Base-by-base conservation (phyloP, 2,888 invertebrate species). In the Scaptomyza caliginosa region DNA sequence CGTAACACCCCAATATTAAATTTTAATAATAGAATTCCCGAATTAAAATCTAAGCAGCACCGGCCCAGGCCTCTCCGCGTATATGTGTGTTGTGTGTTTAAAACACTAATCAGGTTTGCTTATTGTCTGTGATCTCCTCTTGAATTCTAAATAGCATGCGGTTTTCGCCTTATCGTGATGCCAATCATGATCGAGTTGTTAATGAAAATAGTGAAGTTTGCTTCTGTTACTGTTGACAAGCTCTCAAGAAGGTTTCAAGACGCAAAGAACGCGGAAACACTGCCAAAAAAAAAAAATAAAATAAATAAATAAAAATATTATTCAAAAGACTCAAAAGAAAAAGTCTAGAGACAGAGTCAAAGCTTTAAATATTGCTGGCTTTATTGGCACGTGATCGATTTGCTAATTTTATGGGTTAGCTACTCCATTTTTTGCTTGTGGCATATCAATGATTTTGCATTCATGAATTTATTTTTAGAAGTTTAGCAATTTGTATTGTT, bases 141-240 rank as follows among this genome's bases (percentile, higher is more conserved):
- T 54, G 81, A 82, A 84, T 82, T 82, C 78, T 74, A 82, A 84
- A 42, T 56, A 81, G 77, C 51, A 55, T 38, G 23, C 36, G 40
- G 30, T 39, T 50, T 67, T 42, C 43, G 64, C 30, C 59, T 77
- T 81, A 66, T 65, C 74, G 74, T 69, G 76, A 84, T 78, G 78
- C 78, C 52, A 63, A 74, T 65, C 81, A 84, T 82, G 81, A 78
- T 84, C 81, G 51, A 75, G 72, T 83, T 77, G 77, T 72, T 80
- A 80, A 80, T 80, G 83, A 80, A 83, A 71, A 80, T 66, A 62
- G 58, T 67, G 42, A 69, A 66, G 70, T 64, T 34, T 16, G 16
- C 34, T 34, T 34, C 16, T 34, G 16, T 16, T 62, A 55, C 57
- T 74, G 73, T 49, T 56, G 62, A 52, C 83, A 67, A 66, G 71